phyloP scores from a whole-genome alignment of 1,140 invertebrate species.

The Drosophila biarmipes region DNA sequence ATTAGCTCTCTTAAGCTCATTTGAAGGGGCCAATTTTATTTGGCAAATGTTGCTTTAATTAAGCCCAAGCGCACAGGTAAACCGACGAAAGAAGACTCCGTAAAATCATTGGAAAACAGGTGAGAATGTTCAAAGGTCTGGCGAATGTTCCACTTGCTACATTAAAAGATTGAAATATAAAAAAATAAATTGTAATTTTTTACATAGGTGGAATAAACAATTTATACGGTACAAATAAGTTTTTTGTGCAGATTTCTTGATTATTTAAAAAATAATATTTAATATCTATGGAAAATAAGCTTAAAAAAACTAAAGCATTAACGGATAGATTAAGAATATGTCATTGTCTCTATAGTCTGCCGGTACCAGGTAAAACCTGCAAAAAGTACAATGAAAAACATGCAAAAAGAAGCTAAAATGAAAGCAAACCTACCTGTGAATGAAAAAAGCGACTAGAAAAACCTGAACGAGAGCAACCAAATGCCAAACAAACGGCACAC shows the following conservation, averaged over 20 bases:
- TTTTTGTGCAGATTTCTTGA: too few relatives aligned
- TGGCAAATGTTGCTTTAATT: constrained; percentile 74
- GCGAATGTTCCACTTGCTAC: not conserved
- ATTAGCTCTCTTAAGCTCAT: constrained; percentile 72
- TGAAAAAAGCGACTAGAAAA: constrained; percentile 34
- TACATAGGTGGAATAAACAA: not conserved
- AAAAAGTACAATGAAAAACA: constrained; percentile 10
- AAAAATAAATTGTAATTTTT: not conserved
- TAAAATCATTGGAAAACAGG: constrained; percentile 53
- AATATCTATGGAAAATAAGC: too few relatives aligned
- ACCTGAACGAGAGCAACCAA: constrained; percentile 57
- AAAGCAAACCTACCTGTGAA: constrained; percentile 63
- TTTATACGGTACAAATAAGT: too few relatives aligned
- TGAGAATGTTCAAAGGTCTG: not conserved
- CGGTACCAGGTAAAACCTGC: not conserved
- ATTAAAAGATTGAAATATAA: not conserved
- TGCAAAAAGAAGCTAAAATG: constrained; percentile 50
- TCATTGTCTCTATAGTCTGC: not conserved
- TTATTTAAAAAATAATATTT: not conserved
- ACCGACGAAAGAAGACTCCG: constrained; percentile 42
- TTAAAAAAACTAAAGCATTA: not conserved
- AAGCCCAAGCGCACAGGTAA: constrained; percentile 62
- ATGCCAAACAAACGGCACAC: constrained; percentile 68
- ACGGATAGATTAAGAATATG: constrained; percentile 6
- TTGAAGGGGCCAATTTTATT: constrained; percentile 67